A percentile compares a stretch with the other conserved stretches of the same genome.
Evolutionary conservation across 2,888 invertebrate genomes (phyloP).

Genomic region (Axea sp.): DNA sequence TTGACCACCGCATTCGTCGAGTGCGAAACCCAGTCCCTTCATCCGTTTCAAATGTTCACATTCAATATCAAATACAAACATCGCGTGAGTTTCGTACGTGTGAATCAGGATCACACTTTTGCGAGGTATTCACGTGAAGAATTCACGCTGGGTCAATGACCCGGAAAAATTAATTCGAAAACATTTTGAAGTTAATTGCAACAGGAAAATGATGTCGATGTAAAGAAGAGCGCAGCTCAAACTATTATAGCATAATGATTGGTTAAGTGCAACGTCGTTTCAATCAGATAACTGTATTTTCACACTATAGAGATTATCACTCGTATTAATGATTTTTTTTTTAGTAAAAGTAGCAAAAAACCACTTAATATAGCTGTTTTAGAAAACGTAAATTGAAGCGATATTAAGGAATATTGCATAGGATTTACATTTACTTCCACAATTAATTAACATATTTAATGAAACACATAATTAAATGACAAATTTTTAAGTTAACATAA

Average conservation of each 20-base stretch:
- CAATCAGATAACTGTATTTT: too few relatives aligned
- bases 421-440: too few relatives aligned
- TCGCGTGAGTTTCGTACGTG: constrained; percentile 49
- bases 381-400: too few relatives aligned
- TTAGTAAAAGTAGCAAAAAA: too few relatives aligned
- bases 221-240: constrained; percentile 2
- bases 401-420: too few relatives aligned
- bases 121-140: neutral
- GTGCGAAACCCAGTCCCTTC: constrained; percentile 58
- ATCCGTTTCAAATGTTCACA: constrained; percentile 44
- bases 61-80: constrained; percentile 46
- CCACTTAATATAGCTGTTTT: too few relatives aligned
- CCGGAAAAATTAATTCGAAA: constrained; percentile 9
- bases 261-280: neutral
- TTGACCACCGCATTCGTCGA: constrained; percentile 49
- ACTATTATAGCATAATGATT: neutral
- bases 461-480: too few relatives aligned
- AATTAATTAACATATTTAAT: too few relatives aligned
- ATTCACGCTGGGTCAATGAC: constrained; percentile 18
- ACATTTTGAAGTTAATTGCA: constrained; percentile 23
- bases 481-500: too few relatives aligned
- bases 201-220: constrained; percentile 11
- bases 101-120: constrained; percentile 32
- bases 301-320: too few relatives aligned
- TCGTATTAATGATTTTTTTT: too few relatives aligned